phyloP scores from a whole-genome alignment of 2,113 vertebrate genomes.

The Pomatostomus ruficeps region DNA sequence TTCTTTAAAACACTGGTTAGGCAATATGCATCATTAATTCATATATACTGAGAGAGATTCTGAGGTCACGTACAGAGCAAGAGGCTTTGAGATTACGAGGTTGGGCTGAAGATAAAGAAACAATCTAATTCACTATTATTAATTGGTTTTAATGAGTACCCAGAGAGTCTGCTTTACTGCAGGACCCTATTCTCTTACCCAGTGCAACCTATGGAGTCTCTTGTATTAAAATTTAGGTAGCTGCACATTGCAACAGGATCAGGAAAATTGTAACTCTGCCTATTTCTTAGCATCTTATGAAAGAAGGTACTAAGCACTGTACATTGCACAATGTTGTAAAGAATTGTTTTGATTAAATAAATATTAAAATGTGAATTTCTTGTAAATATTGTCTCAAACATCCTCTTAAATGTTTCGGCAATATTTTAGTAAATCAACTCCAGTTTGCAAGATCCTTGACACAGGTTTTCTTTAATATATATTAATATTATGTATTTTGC shows the following conservation, averaged over 20 bases:
- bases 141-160: not conserved
- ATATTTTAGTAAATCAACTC: not conserved
- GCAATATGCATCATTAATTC: not conserved
- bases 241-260: not conserved
- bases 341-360: not conserved
- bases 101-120: not conserved
- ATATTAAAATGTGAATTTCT: not conserved
- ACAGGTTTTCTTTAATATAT: not conserved
- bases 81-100: not conserved
- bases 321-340: not conserved
- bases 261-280: not conserved
- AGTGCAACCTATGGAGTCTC: not conserved
- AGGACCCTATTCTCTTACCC: not conserved
- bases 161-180: not conserved
- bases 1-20: not conserved
- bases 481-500: not conserved
- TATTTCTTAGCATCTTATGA: not conserved
- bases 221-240: not conserved
- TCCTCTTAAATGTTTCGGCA: not conserved
- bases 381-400: not conserved
- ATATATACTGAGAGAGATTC: not conserved
- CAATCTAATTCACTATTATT: not conserved
- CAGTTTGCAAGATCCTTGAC: not conserved
- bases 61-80: conserved; percentile 9
- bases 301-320: not conserved